Base-by-base conservation (phyloP, 2,797 vertebrate genomes). In the Sebastes elongatus region DNA sequence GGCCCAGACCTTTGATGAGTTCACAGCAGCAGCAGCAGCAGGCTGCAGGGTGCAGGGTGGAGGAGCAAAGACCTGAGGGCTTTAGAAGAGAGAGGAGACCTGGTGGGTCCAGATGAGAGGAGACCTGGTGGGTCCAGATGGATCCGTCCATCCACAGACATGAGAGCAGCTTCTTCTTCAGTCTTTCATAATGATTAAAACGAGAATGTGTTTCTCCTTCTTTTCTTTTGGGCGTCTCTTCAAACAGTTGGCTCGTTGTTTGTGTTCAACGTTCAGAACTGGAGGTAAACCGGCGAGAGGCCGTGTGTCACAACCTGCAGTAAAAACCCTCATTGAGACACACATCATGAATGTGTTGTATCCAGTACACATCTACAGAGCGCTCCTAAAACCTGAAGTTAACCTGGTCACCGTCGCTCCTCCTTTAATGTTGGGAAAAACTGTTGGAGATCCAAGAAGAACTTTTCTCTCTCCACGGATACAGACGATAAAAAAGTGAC, bases 1-100 rank as follows among this genome's bases (percentile, higher is more conserved):
- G 49, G 78, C 25, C 27, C 9, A 28, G 83, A 68, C 82, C 82
- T 91, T 93, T 94, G 93, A 94, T 92, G 88, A 94, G 88, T 88
- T 94, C 88, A 91, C 92, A 89, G 90, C 67, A 67, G 90, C 67
- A 67, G 63, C 81, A 64, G 88, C 38, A 42, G 35, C 30, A 32
- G 63, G 63, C 78, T 69, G 33, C 33, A 33, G 33, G 82, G 82
- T 28, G 74, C 33, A 33, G 33, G 82, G 83, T 28, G 74, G 63
- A 81, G 71, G 62, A 72, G 18, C 10, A 35, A 68, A 71, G 83
- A 71, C 84, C 78, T 76, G 85, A 49, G 69, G 73, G 71, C 49
- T 71, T 82, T 85, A 38, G 4, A 78, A 85, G 32, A 86, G 25
- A 66, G 60, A 67, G 62, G 7, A 67, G 66, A 74, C 80, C 75